Evolutionary conservation across 2,797 vertebrate genomes (phyloP).

Genomic region (Sebastes taczanowskii): DNA sequence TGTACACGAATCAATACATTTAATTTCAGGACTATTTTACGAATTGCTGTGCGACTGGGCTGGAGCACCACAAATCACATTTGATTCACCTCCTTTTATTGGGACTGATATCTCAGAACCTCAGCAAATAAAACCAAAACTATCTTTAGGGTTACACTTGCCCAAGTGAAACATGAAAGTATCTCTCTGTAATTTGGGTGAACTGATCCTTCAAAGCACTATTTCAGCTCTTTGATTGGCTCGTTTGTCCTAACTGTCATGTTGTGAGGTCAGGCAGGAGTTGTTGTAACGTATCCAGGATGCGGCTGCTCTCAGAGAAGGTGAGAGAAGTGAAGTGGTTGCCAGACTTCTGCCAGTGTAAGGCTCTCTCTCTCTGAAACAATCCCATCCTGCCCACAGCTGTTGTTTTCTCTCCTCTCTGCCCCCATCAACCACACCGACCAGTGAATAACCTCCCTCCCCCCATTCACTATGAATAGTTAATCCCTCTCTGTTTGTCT

Average conservation of each 20-base stretch:
- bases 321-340: slow-evolving; percentile 59
- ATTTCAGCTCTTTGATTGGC: background rate
- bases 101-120: background rate
- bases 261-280: slow-evolving; percentile 16
- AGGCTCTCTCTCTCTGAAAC: slow-evolving; percentile 51
- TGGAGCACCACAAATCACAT: background rate
- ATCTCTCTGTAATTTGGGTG: background rate
- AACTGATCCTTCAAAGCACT: background rate
- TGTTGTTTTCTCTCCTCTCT: slow-evolving; percentile 70
- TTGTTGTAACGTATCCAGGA: slow-evolving; percentile 36
- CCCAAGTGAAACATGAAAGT: background rate
- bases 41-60: no score
- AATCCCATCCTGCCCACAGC: slow-evolving; percentile 69
- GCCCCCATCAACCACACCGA: slow-evolving; percentile 34
- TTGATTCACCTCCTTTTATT: background rate
- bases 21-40: no score
- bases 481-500: slow-evolving; percentile 68
- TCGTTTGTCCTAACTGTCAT: background rate
- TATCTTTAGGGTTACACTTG: background rate
- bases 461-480: slow-evolving; percentile 42
- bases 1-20: no score
- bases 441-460: slow-evolving; percentile 28
- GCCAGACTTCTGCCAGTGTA: slow-evolving; percentile 66
- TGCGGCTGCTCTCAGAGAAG: slow-evolving; percentile 41
- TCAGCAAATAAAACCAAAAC: background rate